These are phyloP conservation scores for Pogonognathellus flavescens DNA, from an alignment of 1,140 invertebrate genomes.

Conservation along the genomic window DNA sequence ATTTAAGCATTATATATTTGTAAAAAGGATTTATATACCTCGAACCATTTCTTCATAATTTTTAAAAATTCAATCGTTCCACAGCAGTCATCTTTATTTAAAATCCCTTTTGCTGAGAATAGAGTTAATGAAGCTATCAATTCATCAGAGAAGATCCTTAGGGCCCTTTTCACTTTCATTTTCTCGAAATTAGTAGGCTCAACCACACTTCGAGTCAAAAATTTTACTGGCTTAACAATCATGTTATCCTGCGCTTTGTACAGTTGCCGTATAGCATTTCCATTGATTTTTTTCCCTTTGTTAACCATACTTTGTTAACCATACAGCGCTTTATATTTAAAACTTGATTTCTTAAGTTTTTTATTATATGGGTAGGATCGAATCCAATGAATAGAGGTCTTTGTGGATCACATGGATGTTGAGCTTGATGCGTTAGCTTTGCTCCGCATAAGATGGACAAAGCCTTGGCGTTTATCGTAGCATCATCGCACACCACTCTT, in stretches of 20 bases:
- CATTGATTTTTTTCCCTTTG: not conserved
- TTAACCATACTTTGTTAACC: no score
- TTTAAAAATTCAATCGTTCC: not conserved
- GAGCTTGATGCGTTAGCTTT: not conserved
- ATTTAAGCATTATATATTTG: no score
- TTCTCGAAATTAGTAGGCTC: slow-evolving; percentile 15
- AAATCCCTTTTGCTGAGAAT: not conserved
- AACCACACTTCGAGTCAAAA: not conserved
- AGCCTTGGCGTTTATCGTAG: not conserved
- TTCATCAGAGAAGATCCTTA: not conserved
- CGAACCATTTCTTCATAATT: slow-evolving; percentile 8
- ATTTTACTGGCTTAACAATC: not conserved
- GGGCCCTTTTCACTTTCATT: not conserved
- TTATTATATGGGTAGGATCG: not conserved
- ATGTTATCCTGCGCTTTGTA: not conserved
- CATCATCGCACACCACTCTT: not conserved
- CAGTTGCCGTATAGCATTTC: not conserved
- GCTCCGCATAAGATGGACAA: not conserved
- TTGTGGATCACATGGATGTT: not conserved
- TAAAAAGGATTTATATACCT: no score
- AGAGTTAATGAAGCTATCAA: not conserved
- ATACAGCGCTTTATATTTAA: not conserved
- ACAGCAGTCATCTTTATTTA: not conserved
- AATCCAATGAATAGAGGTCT: not conserved
- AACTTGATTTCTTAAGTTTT: slow-evolving; percentile 8